Conservation (phyloP, 2,797 vertebrate genomes). For the Tolypeutes matacus region DNA sequence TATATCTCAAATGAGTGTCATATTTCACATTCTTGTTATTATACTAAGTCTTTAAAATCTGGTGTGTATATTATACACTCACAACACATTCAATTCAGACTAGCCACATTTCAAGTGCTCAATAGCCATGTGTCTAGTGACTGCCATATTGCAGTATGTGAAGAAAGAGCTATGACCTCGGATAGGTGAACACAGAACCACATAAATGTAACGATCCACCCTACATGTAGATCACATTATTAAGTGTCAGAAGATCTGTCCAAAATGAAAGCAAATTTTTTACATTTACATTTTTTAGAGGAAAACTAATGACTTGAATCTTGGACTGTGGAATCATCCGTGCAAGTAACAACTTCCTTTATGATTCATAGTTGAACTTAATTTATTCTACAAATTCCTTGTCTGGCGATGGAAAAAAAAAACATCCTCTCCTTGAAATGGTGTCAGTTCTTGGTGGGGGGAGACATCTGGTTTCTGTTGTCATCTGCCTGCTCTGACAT, state of each 20-base stretch:
- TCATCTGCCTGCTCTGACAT: neutral
- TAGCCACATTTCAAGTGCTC: neutral
- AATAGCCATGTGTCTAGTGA: neutral
- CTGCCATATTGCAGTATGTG: no score
- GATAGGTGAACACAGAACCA: neutral
- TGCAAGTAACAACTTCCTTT: neutral
- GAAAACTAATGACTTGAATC: neutral
- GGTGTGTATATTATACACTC: neutral
- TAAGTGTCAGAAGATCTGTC: neutral
- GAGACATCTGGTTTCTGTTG: neutral
- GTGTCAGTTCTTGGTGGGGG: neutral
- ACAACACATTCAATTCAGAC: neutral
- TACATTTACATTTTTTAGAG: neutral
- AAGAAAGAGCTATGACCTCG: neutral
- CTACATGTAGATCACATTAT: neutral
- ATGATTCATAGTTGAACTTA: neutral
- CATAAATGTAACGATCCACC: neutral
- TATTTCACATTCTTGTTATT: neutral
- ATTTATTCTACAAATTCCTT: slow-evolving; percentile 20
- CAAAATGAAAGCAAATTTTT: neutral
- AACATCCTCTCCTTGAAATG: neutral
- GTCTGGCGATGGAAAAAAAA: neutral
- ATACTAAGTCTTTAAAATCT: neutral
- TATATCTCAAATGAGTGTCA: neutral
- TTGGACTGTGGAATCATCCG: neutral